Base-by-base conservation (phyloP, 2,888 invertebrate genomes). In the Adelphocoris suturalis region DNA sequence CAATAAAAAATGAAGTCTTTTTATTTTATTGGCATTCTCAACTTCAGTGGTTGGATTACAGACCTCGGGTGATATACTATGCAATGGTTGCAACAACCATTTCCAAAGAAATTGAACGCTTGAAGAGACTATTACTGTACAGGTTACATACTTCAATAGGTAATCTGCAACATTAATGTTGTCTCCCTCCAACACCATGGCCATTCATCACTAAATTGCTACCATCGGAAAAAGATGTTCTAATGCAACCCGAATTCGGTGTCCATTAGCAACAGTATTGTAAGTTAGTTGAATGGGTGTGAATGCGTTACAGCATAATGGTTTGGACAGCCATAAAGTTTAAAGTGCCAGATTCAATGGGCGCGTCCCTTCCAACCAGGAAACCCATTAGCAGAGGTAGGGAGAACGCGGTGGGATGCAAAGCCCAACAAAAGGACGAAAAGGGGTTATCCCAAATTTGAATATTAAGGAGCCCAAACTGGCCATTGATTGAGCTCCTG, bases 401-500 rank as follows among this genome's bases (percentile, higher is more conserved):
- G 68, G 68, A 19, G 68, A 68, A 23, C n/a, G 61, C 61, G 9
- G 61, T 16, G n/a, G 61, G 61, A 61, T n/a, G 52, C 61, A n/a
- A 9, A n/a, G 19, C 27, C 68, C 68, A 68, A 68, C 68, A 68
- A 68, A 68, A 68, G 68, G 68, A 23, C 68, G 23, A 68, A 11
- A 52, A 80, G 48, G 48, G 82, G 82, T 82, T 82, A 82, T 82
- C 82, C 82, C 82, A 85, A 85, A 85, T 85, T 85, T 85, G 85
- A 55, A 61, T 85, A 85, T 85, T 85, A 85, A 85, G 85, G 85
- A 85, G 85, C 61, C 19, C 37, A 57, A 57, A 85, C 52, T 28
- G 85, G 57, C 57, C 57, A 85, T 85, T 85, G 85, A 85, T 85
- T 85, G 55, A 27, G 55, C 57, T 13, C 61, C 85, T 57, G 28